A percentile compares a stretch with the other conserved stretches of the same genome.
Evolutionary conservation across 2,113 vertebrate species (phyloP).

Genomic region (Neogobius melanostomus): DNA sequence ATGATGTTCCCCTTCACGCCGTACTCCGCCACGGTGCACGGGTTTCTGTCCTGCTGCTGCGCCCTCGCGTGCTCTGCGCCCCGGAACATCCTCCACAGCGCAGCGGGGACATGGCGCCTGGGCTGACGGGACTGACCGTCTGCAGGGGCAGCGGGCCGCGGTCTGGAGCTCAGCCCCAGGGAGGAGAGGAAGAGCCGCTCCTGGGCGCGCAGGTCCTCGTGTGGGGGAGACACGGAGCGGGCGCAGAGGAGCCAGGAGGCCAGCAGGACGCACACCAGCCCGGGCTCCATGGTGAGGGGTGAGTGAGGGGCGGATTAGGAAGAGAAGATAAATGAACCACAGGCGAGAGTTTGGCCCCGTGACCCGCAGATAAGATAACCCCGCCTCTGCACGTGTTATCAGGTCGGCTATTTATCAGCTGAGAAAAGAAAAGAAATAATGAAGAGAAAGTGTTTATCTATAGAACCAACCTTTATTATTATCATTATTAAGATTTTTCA

Average conservation of each 20-base stretch:
- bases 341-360: neutral
- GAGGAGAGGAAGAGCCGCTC: conserved; percentile 73
- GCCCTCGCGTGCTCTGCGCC: conserved; percentile 9
- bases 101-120: conserved; percentile 72
- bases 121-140: conserved; percentile 12
- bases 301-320: neutral
- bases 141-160: conserved; percentile 34
- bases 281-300: conserved; percentile 1
- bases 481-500: too few species aligned
- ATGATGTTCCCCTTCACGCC: conserved; percentile 89
- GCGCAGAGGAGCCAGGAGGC: conserved; percentile 14
- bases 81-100: conserved; percentile 87
- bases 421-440: too few species aligned
- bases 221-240: neutral
- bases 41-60: conserved; percentile 31
- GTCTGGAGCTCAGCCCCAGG: conserved; percentile 75
- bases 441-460: too few species aligned
- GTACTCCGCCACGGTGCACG: conserved; percentile 85
- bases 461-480: too few species aligned
- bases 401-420: too few species aligned
- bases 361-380: conserved; percentile 16
- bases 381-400: neutral
- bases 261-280: neutral
- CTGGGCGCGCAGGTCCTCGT: conserved; percentile 49
- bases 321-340: conserved; percentile 28